Evolutionary conservation across 2,797 vertebrate species (phyloP).

Genomic region (Poeciliopsis gracilis): DNA sequence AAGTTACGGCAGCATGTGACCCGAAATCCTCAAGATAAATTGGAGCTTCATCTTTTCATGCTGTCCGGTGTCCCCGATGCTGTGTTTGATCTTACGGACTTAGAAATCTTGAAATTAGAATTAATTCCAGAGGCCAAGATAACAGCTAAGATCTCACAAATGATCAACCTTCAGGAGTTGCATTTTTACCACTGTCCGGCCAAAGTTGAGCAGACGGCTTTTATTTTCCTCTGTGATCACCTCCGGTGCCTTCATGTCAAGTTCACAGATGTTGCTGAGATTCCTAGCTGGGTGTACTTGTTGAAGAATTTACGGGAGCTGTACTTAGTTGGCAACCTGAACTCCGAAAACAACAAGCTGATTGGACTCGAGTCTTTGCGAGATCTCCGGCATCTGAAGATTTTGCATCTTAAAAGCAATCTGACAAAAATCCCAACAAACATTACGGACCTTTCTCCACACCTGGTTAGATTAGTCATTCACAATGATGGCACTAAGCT

Average conservation of each 20-base stretch:
- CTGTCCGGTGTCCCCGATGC: slow-evolving; percentile 94
- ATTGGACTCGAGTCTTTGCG: slow-evolving; percentile 96
- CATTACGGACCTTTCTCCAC: slow-evolving; percentile 95
- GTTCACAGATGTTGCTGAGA: slow-evolving; percentile 98
- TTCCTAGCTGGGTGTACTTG: slow-evolving; percentile 96
- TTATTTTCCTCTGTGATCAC: slow-evolving; percentile 97
- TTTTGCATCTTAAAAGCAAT: slow-evolving; percentile 96
- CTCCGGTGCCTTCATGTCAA: slow-evolving; percentile 98
- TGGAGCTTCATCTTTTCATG: slow-evolving; percentile 97
- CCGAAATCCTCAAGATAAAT: slow-evolving; percentile 92
- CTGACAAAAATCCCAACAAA: slow-evolving; percentile 99
- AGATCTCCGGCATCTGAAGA: slow-evolving; percentile 93
- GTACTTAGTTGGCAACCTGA: slow-evolving; percentile 95
- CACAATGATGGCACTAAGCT: slow-evolving; percentile 98
- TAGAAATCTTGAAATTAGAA: slow-evolving; percentile 95
- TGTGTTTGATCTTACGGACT: slow-evolving; percentile 94
- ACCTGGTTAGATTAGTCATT: slow-evolving; percentile 93
- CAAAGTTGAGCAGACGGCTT: slow-evolving; percentile 97
- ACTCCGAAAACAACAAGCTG: slow-evolving; percentile 99
- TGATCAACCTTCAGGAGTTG: slow-evolving; percentile 95
- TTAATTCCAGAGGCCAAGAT: slow-evolving; percentile 96
- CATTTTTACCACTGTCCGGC: slow-evolving; percentile 98
- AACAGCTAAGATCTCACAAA: slow-evolving; percentile 96
- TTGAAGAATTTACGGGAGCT: slow-evolving; percentile 93
- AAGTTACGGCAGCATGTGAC: slow-evolving; percentile 94